Conservation (phyloP, 35 echinoderm and acorn worm genomes). For the Hemicentrotus pulcherrimus region DNA sequence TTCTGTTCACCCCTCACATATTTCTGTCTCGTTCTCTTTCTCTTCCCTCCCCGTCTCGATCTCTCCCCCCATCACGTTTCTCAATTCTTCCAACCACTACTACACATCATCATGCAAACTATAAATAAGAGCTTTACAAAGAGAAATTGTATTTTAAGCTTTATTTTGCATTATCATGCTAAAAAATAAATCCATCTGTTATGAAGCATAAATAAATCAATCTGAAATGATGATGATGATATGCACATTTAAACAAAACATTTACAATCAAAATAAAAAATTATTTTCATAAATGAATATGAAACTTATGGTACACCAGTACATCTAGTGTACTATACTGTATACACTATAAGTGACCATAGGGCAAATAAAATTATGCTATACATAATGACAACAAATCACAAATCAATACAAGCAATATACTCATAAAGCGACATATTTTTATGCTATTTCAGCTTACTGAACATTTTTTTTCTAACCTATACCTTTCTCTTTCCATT, state of each 20-base stretch:
- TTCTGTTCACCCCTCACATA: too few species aligned
- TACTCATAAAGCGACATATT: too few species aligned
- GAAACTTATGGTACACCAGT: background rate
- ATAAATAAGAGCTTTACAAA: background rate
- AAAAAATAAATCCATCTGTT: background rate
- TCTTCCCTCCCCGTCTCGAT: too few species aligned
- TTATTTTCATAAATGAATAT: background rate
- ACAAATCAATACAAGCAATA: too few species aligned
- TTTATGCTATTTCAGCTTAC: too few species aligned
- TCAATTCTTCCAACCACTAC: background rate
- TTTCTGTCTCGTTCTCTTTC: too few species aligned
- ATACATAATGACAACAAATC: too few species aligned
- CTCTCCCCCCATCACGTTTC: background rate
- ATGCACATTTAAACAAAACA: background rate
- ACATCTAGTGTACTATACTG: background rate
- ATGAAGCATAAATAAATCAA: constrained; percentile 14
- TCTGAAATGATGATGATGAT: background rate
- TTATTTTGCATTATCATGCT: background rate
- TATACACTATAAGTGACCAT: background rate
- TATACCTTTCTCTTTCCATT: too few species aligned
- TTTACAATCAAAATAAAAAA: background rate
- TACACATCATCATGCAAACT: background rate
- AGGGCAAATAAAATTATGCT: background rate
- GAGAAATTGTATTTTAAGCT: background rate
- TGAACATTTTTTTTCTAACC: too few species aligned